A percentile compares a stretch with the other conserved stretches of the same genome.
These are phyloP conservation scores for Huso huso DNA, from an alignment of 2,797 vertebrate species.

Conservation along the genomic window DNA sequence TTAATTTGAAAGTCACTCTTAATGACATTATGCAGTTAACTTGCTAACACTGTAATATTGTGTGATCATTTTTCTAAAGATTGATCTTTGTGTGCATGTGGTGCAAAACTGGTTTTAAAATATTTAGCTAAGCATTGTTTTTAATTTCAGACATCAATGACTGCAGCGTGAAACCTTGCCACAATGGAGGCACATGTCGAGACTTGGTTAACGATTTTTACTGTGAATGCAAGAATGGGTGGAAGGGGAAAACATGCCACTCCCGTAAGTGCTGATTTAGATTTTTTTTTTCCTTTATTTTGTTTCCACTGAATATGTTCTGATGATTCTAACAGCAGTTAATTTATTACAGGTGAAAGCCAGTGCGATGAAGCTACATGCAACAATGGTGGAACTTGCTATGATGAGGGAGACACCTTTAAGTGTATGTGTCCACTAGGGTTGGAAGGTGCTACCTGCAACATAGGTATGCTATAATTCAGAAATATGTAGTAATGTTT, in stretches of 20 bases:
- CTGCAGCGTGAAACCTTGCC: conserved; percentile 89
- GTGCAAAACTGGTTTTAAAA: too few species aligned
- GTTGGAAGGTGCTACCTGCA: conserved; percentile 94
- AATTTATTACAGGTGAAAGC: conserved; percentile 71
- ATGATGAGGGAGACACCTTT: conserved; percentile 84
- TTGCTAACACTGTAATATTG: too few species aligned
- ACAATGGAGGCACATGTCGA: conserved; percentile 86
- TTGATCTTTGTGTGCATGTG: too few species aligned
- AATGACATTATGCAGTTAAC: too few species aligned
- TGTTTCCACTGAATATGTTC: background rate
- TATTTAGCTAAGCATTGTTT: too few species aligned
- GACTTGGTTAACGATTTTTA: conserved; percentile 98
- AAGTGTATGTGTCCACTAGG: conserved; percentile 87
- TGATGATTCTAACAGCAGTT: conserved; percentile 12
- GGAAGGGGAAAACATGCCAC: conserved; percentile 98
- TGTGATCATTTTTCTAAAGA: too few species aligned
- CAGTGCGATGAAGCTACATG: conserved; percentile 94
- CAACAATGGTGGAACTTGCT: conserved; percentile 92
- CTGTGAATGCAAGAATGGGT: conserved; percentile 97
- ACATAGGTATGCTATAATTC: conserved; percentile 70
- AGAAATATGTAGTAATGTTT: too few species aligned
- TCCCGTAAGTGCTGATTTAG: conserved; percentile 76
- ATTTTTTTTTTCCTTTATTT: conserved; percentile 21
- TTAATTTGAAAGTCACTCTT: too few species aligned
- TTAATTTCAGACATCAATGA: conserved; percentile 81